phyloP scores from a whole-genome alignment of 2,888 invertebrate genomes.

The Argynnis bischoffii region DNA sequence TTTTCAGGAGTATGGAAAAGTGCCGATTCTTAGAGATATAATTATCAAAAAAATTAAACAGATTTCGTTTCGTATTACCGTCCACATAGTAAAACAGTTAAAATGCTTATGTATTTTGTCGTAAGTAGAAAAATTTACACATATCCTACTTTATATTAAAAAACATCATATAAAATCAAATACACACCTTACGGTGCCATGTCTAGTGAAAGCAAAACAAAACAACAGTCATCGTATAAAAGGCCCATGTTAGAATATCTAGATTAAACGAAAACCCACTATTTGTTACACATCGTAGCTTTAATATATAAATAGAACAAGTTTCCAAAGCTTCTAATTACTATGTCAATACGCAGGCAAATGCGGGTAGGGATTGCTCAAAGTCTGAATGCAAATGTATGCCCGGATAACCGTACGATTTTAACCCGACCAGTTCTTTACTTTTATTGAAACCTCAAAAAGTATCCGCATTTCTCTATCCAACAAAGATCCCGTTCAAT shows the following conservation, averaged over 20 bases:
- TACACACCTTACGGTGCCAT: too few species aligned
- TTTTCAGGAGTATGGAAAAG: too few species aligned
- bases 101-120: too few species aligned
- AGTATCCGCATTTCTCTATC: constrained; percentile 19
- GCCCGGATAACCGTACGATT: constrained; percentile 32
- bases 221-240: too few species aligned
- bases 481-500: constrained; percentile 2
- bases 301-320: constrained; percentile 27
- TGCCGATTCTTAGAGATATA: too few species aligned
- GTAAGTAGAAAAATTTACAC: too few species aligned
- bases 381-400: constrained; percentile 38
- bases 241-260: background rate
- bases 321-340: constrained; percentile 35
- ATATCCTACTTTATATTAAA: too few species aligned
- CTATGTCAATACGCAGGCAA: constrained; percentile 35
- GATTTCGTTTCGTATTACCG: too few species aligned
- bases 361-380: constrained; percentile 38
- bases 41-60: too few species aligned
- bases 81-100: too few species aligned
- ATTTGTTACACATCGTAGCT: constrained; percentile 13
- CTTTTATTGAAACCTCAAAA: constrained; percentile 29
- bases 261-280: constrained; percentile 8
- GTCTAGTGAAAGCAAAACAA: too few species aligned
- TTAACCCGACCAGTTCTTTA: constrained; percentile 25
- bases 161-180: too few species aligned